A percentile compares a stretch with the other conserved stretches of the same genome.
Conservation (phyloP, 2,888 invertebrate species). For the Saturnia japonica region DNA sequence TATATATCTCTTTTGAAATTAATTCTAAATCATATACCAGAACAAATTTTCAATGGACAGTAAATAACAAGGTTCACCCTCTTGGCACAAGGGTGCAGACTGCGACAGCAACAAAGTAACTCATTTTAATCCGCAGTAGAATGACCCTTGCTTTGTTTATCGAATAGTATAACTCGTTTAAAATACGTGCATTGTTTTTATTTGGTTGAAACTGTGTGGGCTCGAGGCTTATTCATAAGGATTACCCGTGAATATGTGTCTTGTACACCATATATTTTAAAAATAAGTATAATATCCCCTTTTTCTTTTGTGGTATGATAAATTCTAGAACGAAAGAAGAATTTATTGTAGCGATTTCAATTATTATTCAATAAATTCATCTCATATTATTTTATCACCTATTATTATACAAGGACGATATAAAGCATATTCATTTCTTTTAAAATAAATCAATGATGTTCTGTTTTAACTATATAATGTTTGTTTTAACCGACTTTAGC, state of each 20-base stretch:
- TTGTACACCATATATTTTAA: neutral
- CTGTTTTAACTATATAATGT: too few species aligned
- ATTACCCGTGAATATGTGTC: neutral
- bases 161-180: constrained; percentile 1
- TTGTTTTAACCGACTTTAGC: too few species aligned
- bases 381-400: neutral
- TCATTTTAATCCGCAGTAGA: constrained; percentile 64
- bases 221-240: neutral
- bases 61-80: constrained; percentile 32
- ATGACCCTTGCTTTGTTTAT: constrained; percentile 57
- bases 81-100: constrained; percentile 18
- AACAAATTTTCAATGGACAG: constrained; percentile 41
- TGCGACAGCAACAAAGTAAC: constrained; percentile 51
- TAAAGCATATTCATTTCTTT: too few species aligned
- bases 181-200: constrained; percentile 7
- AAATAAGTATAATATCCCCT: neutral
- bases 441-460: too few species aligned
- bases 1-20: neutral
- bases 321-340: neutral
- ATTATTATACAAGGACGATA: neutral
- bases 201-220: neutral
- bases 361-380: too few species aligned
- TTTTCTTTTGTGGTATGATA: neutral
- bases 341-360: too few species aligned
- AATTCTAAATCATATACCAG: constrained; percentile 27